phyloP scores from a whole-genome alignment of 2,113 vertebrate species.

The Recurvirostra avosetta region DNA sequence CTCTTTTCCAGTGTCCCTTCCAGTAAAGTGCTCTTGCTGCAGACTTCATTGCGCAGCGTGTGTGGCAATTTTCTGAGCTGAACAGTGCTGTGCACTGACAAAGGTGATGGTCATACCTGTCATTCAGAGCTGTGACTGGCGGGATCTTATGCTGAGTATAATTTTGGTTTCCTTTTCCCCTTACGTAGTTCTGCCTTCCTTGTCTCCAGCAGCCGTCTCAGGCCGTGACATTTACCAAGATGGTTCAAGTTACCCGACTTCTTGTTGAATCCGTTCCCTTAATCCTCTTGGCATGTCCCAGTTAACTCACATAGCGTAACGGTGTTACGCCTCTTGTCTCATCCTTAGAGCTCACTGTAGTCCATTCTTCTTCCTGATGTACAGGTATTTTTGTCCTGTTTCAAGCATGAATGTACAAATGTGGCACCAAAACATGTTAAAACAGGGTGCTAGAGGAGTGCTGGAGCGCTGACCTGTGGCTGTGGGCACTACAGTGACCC shows the following conservation, averaged over 20 bases:
- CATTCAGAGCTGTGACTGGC: not conserved
- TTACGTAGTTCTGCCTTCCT: not conserved
- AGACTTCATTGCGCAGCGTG: rapidly evolving
- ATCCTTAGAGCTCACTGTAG: not conserved
- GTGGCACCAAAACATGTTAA: too few species aligned
- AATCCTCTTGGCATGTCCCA: not conserved
- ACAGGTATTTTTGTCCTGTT: not conserved
- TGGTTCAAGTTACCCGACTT: not conserved
- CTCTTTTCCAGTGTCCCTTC: not conserved
- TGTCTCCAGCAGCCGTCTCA: rapidly evolving
- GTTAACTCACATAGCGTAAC: not conserved
- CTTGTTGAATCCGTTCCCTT: not conserved
- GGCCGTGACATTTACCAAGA: too few species aligned
- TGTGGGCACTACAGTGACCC: not conserved
- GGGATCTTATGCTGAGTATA: not conserved
- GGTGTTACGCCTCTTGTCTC: not conserved
- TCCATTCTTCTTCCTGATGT: not conserved
- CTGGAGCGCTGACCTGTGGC: not conserved
- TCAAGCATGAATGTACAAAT: not conserved
- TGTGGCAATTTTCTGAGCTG: not conserved
- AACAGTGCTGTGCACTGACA: not conserved
- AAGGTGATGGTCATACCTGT: rapidly evolving
- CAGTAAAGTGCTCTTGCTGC: not conserved
- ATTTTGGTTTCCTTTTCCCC: not conserved
- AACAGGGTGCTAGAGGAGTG: rapidly evolving